These are phyloP conservation scores for Scolanthus callimorphus DNA, from an alignment of 92 coral and sea anemone species.

Conservation along the genomic window DNA sequence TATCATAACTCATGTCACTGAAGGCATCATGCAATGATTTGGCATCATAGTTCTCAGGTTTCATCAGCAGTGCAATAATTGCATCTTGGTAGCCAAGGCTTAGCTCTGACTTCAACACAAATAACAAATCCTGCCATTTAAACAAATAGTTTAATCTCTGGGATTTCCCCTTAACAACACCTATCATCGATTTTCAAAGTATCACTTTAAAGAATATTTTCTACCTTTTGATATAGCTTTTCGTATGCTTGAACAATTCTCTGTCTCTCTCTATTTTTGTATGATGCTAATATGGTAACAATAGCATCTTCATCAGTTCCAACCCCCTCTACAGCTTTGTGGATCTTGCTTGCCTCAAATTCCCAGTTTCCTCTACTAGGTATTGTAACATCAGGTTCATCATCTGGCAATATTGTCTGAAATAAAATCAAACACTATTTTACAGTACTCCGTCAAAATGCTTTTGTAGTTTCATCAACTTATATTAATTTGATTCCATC, in stretches of 20 bases:
- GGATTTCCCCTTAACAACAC: no score
- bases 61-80: slow-evolving; percentile 46
- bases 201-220: no score
- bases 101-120: slow-evolving; percentile 51
- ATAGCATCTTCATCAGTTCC: slow-evolving; percentile 48
- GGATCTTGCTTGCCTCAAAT: slow-evolving; percentile 46
- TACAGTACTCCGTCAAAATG: no score
- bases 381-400: no score
- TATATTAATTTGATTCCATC: no score
- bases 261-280: slow-evolving; percentile 54
- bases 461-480: no score
- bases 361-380: no score
- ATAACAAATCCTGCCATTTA: slow-evolving; percentile 49
- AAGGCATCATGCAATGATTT: slow-evolving; percentile 57
- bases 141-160: no score
- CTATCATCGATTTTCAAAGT: no score
- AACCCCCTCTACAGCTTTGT: slow-evolving; percentile 35
- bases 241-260: slow-evolving; percentile 44
- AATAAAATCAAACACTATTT: no score
- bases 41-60: slow-evolving; percentile 59
- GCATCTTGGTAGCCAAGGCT: slow-evolving; percentile 48
- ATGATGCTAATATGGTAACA: slow-evolving; percentile 32
- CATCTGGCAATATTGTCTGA: no score
- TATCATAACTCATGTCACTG: slow-evolving; percentile 41
- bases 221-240: slow-evolving; percentile 56